Percentiles rank a stretch among this genome's conserved stretches.
These are phyloP conservation scores for Abramis brama DNA, from an alignment of 2,113 vertebrate species.

Conservation along the genomic window DNA sequence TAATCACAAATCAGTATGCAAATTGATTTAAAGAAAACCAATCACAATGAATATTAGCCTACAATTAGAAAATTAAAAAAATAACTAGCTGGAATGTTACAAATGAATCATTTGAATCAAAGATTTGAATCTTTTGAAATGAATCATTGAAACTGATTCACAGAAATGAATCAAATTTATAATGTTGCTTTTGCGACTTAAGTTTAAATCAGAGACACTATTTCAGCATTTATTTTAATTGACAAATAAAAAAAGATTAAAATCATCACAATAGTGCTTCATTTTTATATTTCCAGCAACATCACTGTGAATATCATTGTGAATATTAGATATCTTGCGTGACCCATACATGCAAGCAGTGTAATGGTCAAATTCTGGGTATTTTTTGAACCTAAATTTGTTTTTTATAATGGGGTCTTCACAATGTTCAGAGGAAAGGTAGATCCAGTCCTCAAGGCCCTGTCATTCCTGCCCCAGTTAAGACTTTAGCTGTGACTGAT, in stretches of 20 bases:
- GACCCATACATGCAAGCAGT: not conserved
- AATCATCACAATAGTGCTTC: not conserved
- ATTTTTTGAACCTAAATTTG: constrained; percentile 9
- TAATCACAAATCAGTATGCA: not conserved
- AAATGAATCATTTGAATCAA: not conserved
- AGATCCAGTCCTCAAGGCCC: constrained; percentile 48
- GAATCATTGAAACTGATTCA: not conserved
- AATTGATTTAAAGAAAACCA: not conserved
- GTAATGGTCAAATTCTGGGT: not conserved
- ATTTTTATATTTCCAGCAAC: not conserved
- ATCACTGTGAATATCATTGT: not conserved
- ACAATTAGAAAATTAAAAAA: not conserved
- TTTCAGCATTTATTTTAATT: not conserved
- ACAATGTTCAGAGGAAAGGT: constrained; percentile 30
- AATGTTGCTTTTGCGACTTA: not conserved
- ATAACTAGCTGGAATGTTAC: not conserved
- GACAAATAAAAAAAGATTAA: not conserved
- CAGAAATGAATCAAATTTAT: not conserved
- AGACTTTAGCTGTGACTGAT: constrained; percentile 58
- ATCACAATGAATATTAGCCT: not conserved
- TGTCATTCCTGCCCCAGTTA: constrained; percentile 58
- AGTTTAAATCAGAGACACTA: no score
- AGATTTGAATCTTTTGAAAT: not conserved
- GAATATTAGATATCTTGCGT: not conserved
- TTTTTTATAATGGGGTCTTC: constrained; percentile 19